These are phyloP conservation scores for Megaceryle torquata DNA, from an alignment of 2,113 vertebrate species.

Conservation along the genomic window DNA sequence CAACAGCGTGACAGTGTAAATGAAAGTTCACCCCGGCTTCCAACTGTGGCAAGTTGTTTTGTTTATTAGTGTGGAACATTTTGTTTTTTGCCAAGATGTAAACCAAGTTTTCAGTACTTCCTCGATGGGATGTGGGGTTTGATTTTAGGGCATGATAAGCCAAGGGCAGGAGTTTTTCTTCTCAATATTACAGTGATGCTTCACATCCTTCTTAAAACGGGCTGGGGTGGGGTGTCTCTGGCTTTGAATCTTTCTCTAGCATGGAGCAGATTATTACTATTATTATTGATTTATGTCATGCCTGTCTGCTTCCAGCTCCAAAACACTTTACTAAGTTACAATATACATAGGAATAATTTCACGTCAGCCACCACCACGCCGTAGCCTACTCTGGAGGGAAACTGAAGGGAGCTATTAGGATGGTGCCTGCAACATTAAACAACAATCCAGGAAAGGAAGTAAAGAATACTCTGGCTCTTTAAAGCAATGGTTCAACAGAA, in stretches of 20 bases:
- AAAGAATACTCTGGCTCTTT: conserved; percentile 54
- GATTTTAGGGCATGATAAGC: neutral
- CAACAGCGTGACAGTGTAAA: neutral
- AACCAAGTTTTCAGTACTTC: neutral
- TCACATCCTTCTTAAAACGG: conserved; percentile 45
- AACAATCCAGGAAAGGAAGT: conserved; percentile 60
- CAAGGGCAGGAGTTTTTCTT: neutral
- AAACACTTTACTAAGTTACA: conserved; percentile 66
- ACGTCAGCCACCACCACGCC: conserved; percentile 16
- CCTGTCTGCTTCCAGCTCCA: conserved; percentile 59
- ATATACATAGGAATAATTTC: conserved; percentile 47
- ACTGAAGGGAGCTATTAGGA: conserved; percentile 64
- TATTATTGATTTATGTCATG: conserved; percentile 58
- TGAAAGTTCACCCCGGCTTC: neutral
- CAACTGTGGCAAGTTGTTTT: neutral
- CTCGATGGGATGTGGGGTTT: neutral
- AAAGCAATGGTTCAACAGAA: conserved; percentile 45
- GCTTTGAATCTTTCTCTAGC: conserved; percentile 23
- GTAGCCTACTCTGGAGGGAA: conserved; percentile 45
- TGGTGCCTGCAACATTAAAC: conserved; percentile 68
- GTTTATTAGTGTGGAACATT: neutral
- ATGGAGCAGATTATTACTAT: conserved; percentile 41
- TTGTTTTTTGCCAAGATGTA: neutral
- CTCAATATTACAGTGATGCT: conserved; percentile 4
- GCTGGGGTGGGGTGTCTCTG: conserved; percentile 31